Percentiles rank a stretch among this genome's conserved stretches.
phyloP scores from a whole-genome alignment of 2,888 invertebrate species.

The Nowickia ferox region DNA sequence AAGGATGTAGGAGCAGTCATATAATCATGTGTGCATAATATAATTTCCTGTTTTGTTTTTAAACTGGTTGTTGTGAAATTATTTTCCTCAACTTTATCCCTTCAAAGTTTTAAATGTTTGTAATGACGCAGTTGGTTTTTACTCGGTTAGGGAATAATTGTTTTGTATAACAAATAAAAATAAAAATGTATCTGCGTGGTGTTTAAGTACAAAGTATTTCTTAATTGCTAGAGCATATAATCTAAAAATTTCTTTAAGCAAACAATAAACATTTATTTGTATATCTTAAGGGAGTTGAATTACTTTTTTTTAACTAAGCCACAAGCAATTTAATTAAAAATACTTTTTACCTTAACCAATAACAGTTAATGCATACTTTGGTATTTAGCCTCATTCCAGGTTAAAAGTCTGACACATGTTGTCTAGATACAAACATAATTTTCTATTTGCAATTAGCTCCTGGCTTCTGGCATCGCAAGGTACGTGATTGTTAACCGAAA shows the following conservation, averaged over 20 bases:
- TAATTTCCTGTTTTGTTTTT: conserved; percentile 26
- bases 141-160: conserved; percentile 12
- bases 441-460: conserved; percentile 64
- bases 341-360: conserved; percentile 1
- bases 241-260: background rate
- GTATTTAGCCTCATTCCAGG: conserved; percentile 4
- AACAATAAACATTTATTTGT: background rate
- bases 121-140: background rate
- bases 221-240: background rate
- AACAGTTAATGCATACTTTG: too few relatives aligned
- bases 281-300: too few relatives aligned
- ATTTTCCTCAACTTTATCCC: conserved; percentile 5
- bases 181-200: too few relatives aligned
- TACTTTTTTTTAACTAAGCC: too few relatives aligned
- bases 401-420: background rate
- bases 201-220: too few relatives aligned
- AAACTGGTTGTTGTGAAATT: conserved; percentile 24
- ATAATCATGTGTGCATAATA: conserved; percentile 37
- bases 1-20: background rate
- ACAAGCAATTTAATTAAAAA: background rate
- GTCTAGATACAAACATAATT: conserved; percentile 17
- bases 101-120: background rate
- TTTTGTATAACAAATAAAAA: background rate
- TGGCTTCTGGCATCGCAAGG: conserved; percentile 48
- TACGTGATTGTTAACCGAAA: conserved; percentile 61